phyloP scores from a whole-genome alignment of 2,113 vertebrate genomes.

The Prionailurus bengalensis region DNA sequence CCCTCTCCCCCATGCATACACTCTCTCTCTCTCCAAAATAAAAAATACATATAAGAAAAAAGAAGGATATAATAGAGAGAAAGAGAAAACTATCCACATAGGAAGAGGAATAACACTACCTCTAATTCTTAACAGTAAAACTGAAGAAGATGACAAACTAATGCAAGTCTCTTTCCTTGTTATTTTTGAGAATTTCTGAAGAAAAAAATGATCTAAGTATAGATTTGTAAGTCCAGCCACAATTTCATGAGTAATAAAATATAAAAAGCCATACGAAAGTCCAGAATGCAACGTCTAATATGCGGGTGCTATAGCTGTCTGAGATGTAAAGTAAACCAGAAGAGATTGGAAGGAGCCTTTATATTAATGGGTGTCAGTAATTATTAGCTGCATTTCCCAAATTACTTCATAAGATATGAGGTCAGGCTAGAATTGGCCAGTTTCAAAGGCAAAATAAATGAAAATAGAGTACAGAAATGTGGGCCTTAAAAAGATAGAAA shows the following conservation, averaged over 20 bases:
- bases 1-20: too few relatives aligned
- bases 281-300: not conserved
- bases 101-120: not conserved
- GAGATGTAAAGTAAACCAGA: not conserved
- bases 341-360: not conserved
- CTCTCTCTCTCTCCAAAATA: too few relatives aligned
- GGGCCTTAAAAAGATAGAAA: not conserved
- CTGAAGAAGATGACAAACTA: not conserved
- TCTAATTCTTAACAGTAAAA: not conserved
- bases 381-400: not conserved
- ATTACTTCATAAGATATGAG: not conserved
- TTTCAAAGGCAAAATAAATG: not conserved
- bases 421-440: not conserved
- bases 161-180: not conserved
- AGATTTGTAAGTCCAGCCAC: not conserved
- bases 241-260: not conserved
- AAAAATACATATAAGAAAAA: not conserved
- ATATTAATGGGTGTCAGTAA: not conserved
- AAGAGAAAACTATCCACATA: not conserved
- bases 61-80: not conserved
- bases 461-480: not conserved
- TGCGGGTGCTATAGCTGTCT: not conserved
- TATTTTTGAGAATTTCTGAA: not conserved
- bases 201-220: not conserved
- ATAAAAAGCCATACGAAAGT: not conserved